Conservation (phyloP, 2,888 invertebrate genomes). For the Gymnoscelis rufifasciata region DNA sequence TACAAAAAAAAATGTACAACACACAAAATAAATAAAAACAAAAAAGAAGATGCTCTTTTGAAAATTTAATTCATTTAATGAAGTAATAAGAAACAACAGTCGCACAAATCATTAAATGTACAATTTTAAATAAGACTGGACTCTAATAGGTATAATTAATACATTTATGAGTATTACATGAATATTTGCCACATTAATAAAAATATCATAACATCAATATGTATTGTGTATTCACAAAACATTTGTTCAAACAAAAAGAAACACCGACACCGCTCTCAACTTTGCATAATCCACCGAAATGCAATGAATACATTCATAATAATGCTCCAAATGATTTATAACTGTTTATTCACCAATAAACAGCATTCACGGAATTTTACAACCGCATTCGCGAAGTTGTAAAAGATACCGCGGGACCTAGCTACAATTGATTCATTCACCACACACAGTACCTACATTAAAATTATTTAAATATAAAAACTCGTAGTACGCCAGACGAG, state of each 20-base stretch:
- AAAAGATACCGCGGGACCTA: constrained; percentile 28
- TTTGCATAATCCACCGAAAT: constrained; percentile 20
- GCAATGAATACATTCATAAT: constrained; percentile 13
- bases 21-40: no score
- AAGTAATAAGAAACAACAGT: no score
- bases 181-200: not conserved
- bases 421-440: constrained; percentile 27
- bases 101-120: no score
- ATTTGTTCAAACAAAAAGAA: constrained; percentile 10
- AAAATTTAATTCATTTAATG: no score
- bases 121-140: no score
- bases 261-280: constrained; percentile 3
- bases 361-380: constrained; percentile 23
- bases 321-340: constrained; percentile 21
- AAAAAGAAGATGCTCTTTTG: no score
- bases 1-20: no score
- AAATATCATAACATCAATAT: not conserved
- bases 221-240: not conserved
- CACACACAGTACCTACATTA: constrained; percentile 33
- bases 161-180: no score
- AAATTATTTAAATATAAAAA: constrained; percentile 52
- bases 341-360: constrained; percentile 19
- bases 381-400: constrained; percentile 24
- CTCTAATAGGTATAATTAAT: no score
- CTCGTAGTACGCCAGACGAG: constrained; percentile 47